A percentile compares a stretch with the other conserved stretches of the same genome.
These are phyloP conservation scores for Ectobius pallidus DNA, from an alignment of 2,888 invertebrate species.

Conservation along the genomic window DNA sequence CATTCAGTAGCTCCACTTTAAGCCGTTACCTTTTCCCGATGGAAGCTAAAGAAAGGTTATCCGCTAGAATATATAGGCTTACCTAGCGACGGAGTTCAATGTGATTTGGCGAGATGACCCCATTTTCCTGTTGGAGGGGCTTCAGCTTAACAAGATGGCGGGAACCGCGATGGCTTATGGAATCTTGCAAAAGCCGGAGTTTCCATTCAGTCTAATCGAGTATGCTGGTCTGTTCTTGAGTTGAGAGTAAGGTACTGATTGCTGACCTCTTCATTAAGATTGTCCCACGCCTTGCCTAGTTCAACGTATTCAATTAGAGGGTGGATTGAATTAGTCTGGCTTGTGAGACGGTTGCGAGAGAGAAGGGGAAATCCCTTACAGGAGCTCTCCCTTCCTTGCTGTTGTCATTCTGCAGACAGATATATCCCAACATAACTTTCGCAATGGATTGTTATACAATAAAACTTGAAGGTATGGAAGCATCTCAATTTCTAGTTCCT, in stretches of 20 bases:
- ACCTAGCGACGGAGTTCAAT: no score
- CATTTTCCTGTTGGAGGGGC: not conserved
- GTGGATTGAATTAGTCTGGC: constrained; percentile 3
- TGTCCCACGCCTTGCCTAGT: not conserved
- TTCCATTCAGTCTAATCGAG: constrained; percentile 1
- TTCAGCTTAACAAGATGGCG: not conserved
- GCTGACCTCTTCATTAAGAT: constrained; percentile 20
- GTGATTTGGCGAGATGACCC: not conserved
- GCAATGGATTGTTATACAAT: no score
- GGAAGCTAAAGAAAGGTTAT: no score
- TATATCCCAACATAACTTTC: no score
- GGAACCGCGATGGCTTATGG: not conserved
- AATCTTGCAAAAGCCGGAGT: not conserved
- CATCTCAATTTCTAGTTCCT: no score
- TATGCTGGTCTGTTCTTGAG: not conserved
- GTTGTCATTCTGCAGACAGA: no score
- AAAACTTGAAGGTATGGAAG: no score
- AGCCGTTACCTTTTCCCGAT: no score
- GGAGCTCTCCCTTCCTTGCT: no score
- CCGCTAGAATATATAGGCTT: no score
- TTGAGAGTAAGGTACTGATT: constrained; percentile 7
- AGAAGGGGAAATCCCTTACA: no score
- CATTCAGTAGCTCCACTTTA: no score
- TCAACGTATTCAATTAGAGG: constrained; percentile 16
- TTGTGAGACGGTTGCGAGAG: constrained; percentile 9